Evolutionary conservation across 2,888 invertebrate genomes (phyloP), one percentile per base, ranked within the genome.

Genomic region (Colletes collaris): DNA sequence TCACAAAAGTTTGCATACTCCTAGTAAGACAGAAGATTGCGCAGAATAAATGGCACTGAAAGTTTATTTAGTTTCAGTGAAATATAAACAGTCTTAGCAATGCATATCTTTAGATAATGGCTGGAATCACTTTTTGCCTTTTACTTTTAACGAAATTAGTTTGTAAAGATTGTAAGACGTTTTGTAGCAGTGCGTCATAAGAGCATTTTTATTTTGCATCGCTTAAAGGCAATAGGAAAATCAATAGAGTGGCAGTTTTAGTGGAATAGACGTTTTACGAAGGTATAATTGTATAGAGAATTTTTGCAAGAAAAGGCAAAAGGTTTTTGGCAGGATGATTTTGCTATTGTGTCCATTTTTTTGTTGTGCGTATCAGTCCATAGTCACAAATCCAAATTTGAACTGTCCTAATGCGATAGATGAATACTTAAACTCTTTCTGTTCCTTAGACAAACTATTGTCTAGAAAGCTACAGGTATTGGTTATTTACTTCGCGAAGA

Each of bases 321-420:
- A 56, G 16, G 11, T 56, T 68, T 58, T 67, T 76, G 75, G 75
- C 72, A 72, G 75, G 76, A 82, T 46, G 53, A 72, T 63, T 78
- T 81, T 63, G 55, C 66, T 76, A 78, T 64, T 70, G 74, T 72
- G 53, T 72, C 59, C 49, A 5, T 68, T 83, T 16, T 69, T 85
- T 85, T 86, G 85, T 86, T 85, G 86, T 83, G 85, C 81, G 72
- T 83, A 74, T 76, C 71, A 79, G 73, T 73, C 76, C 70, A 62
- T 59, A 63, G 44, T 81, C 70, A 50, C 56, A 50, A 72, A 68
- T 55, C 50, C 74, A 63, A 74, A 64, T 80, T 62, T 27, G 52
- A 73, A 56, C 60, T 67, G 46, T 58, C 49, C 46, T 65, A 60
- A 73, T 73, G 52, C 65, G 55, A 73, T 65, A 58, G 52, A 69